These are phyloP conservation scores for Lysandra coridon DNA, from an alignment of 2,888 invertebrate genomes.

Conservation along the genomic window DNA sequence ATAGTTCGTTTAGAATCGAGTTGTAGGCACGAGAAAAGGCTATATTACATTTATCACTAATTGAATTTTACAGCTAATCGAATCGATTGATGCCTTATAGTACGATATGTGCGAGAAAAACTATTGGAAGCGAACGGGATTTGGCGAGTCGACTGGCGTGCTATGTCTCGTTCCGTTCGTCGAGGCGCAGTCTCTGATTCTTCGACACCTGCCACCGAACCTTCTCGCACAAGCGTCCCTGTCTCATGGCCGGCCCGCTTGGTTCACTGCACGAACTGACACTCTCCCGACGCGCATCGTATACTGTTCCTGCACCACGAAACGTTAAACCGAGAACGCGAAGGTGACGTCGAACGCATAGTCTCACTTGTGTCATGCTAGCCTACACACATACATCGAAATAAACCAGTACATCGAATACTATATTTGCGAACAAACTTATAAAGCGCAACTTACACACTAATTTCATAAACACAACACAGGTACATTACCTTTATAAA, in stretches of 20 bases:
- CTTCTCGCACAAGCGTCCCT: conserved; percentile 63
- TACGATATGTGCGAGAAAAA: conserved; percentile 74
- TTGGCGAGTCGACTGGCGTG: conserved; percentile 65
- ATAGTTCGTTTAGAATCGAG: conserved; percentile 64
- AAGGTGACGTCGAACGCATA: conserved; percentile 56
- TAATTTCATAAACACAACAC: conserved; percentile 38
- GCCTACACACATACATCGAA: conserved; percentile 38
- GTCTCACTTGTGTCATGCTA: conserved; percentile 55
- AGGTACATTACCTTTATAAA: conserved; percentile 39
- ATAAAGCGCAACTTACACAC: conserved; percentile 39
- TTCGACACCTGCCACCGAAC: conserved; percentile 75
- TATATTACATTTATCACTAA: conserved; percentile 59
- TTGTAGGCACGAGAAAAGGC: conserved; percentile 76
- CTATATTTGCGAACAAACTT: conserved; percentile 41
- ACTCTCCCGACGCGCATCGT: conserved; percentile 63
- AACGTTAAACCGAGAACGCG: conserved; percentile 23
- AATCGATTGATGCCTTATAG: conserved; percentile 55
- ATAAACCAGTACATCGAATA: conserved; percentile 42
- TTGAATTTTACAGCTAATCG: conserved; percentile 62
- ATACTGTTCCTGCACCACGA: conserved; percentile 11
- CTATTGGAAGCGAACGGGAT: conserved; percentile 78
- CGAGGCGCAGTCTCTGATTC: conserved; percentile 75
- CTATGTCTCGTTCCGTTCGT: conserved; percentile 76
- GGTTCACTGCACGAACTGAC: conserved; percentile 69
- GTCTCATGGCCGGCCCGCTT: conserved; percentile 79